A percentile compares a stretch with the other conserved stretches of the same genome.
Evolutionary conservation across 2,888 invertebrate genomes (phyloP).

Genomic region (Sialis fuliginosa): DNA sequence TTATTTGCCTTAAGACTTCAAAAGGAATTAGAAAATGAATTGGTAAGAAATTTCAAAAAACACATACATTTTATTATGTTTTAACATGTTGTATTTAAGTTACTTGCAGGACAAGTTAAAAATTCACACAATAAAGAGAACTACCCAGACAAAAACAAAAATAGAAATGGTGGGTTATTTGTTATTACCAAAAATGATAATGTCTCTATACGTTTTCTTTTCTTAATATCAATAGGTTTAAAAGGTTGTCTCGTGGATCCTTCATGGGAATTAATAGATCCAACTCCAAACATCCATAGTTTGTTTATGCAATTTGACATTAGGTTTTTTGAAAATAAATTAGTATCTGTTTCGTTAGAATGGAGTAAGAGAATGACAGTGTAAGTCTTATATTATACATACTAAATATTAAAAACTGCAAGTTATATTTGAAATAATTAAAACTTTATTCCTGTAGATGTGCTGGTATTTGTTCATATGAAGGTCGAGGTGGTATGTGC

Average conservation of each 20-base stretch:
- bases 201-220: too few relatives aligned
- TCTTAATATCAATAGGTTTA: background rate
- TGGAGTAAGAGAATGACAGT: conserved; percentile 92
- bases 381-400: conserved; percentile 19
- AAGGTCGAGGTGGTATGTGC: conserved; percentile 55
- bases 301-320: conserved; percentile 76
- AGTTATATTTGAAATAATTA: background rate
- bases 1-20: too few relatives aligned
- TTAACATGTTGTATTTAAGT: too few relatives aligned
- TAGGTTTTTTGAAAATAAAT: conserved; percentile 63
- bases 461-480: conserved; percentile 49
- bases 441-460: conserved; percentile 12
- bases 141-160: too few relatives aligned
- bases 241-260: conserved; percentile 45
- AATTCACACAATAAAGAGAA: too few relatives aligned
- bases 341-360: conserved; percentile 64
- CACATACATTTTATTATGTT: too few relatives aligned
- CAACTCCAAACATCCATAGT: conserved; percentile 76
- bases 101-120: too few relatives aligned
- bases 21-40: too few relatives aligned
- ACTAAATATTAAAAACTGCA: background rate
- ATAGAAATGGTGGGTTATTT: too few relatives aligned
- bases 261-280: conserved; percentile 76
- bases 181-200: too few relatives aligned
- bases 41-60: too few relatives aligned